Evolutionary conservation across 2,888 invertebrate genomes (phyloP).

Genomic region (Orthosia cruda): DNA sequence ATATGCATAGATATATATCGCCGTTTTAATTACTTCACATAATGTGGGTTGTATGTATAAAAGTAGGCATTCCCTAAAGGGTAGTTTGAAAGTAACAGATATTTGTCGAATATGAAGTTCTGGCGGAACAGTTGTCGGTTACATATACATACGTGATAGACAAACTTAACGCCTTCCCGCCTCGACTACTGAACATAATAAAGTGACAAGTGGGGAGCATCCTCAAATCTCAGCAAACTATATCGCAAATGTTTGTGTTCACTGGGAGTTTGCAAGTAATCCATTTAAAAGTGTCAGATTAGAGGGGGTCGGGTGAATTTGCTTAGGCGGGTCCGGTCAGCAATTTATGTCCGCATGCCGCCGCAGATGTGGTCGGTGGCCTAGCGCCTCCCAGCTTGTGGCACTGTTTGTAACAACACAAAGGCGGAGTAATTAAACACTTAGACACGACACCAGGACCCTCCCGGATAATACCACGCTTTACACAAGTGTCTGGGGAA

Average conservation of each 20-base stretch:
- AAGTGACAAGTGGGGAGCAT: conserved; percentile 70
- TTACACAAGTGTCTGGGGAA: conserved; percentile 64
- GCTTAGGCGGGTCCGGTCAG: conserved; percentile 84
- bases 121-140: conserved; percentile 51
- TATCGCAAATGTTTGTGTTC: conserved; percentile 78
- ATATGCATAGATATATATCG: not conserved
- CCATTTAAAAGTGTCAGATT: conserved; percentile 88
- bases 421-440: conserved; percentile 87
- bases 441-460: conserved; percentile 79
- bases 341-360: conserved; percentile 83
- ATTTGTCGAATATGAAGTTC: conserved; percentile 66
- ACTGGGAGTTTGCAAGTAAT: conserved; percentile 79
- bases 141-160: conserved; percentile 65
- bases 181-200: conserved; percentile 57
- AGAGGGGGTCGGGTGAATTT: conserved; percentile 82
- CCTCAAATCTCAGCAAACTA: conserved; percentile 73
- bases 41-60: conserved; percentile 23
- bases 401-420: conserved; percentile 87
- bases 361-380: conserved; percentile 82
- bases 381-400: conserved; percentile 76
- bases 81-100: conserved; percentile 44
- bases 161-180: conserved; percentile 65
- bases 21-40: conserved; percentile 28
- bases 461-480: conserved; percentile 73
- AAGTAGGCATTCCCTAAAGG: conserved; percentile 32